phyloP scores from a whole-genome alignment of 1,140 invertebrate species.

The Heterodera carotae region DNA sequence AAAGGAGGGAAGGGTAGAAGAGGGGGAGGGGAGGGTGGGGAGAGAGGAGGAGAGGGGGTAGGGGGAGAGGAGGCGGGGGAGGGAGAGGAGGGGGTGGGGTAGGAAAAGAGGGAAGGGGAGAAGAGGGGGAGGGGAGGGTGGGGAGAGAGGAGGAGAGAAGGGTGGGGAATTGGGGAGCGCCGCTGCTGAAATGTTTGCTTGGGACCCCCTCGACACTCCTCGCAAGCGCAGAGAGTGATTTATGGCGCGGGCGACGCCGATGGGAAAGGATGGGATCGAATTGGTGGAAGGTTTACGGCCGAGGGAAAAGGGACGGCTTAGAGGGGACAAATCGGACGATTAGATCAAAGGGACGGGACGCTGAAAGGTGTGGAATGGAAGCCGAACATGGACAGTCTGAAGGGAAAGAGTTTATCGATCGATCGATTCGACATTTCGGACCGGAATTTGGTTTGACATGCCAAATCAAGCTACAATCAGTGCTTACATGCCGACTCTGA shows the following conservation, averaged over 20 bases:
- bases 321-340: not conserved
- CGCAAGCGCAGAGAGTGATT: constrained; percentile 20
- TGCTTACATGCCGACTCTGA: too few relatives aligned
- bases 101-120: not conserved
- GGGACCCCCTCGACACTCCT: not conserved
- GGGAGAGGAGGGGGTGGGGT: not conserved
- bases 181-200: constrained; percentile 10
- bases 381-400: not conserved
- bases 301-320: not conserved
- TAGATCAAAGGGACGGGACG: too few relatives aligned
- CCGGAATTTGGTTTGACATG: too few relatives aligned
- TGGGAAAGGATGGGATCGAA: not conserved
- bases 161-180: not conserved
- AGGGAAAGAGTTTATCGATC: too few relatives aligned
- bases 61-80: not conserved
- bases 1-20: too few relatives aligned
- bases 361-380: not conserved
- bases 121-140: not conserved
- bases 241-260: constrained; percentile 27
- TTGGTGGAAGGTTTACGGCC: not conserved
- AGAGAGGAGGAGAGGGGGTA: too few relatives aligned
- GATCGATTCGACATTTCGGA: too few relatives aligned
- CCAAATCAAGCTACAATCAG: not conserved
- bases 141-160: not conserved
- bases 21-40: too few relatives aligned